Evolutionary conservation across 2,888 invertebrate genomes (phyloP), one percentile per base, ranked within the genome.

Genomic region (Scrobipalpa costella): DNA sequence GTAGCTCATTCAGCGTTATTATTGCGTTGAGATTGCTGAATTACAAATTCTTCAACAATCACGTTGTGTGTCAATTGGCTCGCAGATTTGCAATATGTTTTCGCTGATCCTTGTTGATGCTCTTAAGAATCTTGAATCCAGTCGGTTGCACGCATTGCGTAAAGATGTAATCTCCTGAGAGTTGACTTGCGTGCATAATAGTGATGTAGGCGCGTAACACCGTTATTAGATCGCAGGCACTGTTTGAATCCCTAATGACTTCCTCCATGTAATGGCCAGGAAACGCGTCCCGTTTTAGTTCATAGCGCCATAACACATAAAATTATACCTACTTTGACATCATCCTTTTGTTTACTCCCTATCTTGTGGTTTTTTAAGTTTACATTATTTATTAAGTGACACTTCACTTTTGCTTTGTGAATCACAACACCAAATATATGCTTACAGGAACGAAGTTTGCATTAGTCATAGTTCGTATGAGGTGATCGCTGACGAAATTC

Each of bases 221-320:
- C 80, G 82, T 84, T 86, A 86, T 83, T 83, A 84, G 80, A 83
- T 82, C 80, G 77, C 76, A 72, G 78, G 74, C 80, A 77, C 78
- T 74, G 77, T 81, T 83, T 76, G 81, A 83, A 85, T 85, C 75
- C 71, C 76, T 85, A 86, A 87, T 85, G 85, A 84, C 80, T 88
- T 88, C 85, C 86, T 80, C 74, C 76, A 75, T 76, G 78, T 83
- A 81, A 81, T 80, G 72, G 73, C 75, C 83, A 83, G 86, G 84
- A 86, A 87, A 81, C 71, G 78, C 71, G 78, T 80, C 80, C 81
- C 80, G 78, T 77, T 77, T 71, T 75, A 75, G 71, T 73, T 71
- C 68, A 63, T 63, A 71, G 72, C 58, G n/a, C 9, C n/a, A n/a
- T 27, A n/a, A n/a, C n/a, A 27, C 40, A 57, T 44, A 36, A 71